These are phyloP conservation scores for Magallana gigas DNA, from an alignment of 1,140 invertebrate species.

Conservation along the genomic window DNA sequence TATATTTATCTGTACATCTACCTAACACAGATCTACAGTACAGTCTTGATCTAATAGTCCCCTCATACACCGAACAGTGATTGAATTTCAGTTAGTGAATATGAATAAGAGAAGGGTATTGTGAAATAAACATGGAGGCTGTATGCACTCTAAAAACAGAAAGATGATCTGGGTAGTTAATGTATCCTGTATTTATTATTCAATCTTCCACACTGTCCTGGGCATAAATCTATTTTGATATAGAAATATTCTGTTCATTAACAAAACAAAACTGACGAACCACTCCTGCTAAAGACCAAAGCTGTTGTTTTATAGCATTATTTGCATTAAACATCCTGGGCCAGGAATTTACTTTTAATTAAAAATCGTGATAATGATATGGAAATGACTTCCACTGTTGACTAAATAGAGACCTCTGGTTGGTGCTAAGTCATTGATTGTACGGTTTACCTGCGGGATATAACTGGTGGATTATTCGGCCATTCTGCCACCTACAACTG, in stretches of 20 bases:
- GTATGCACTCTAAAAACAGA: not conserved
- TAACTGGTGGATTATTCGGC: slow-evolving; percentile 5
- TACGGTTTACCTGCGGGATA: not conserved
- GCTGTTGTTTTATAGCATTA: slow-evolving; percentile 11
- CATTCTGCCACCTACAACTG: slow-evolving; percentile 23
- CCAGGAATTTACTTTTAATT: slow-evolving; percentile 36
- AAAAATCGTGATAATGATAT: slow-evolving; percentile 41
- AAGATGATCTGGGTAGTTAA: not conserved
- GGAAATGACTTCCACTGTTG: slow-evolving; percentile 33
- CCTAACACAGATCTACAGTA: too few relatives aligned
- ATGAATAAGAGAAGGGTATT: not conserved
- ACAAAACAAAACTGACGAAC: slow-evolving; percentile 1
- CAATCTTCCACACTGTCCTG: not conserved
- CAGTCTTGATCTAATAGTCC: too few relatives aligned
- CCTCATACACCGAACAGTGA: too few relatives aligned
- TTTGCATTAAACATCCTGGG: not conserved
- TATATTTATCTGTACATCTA: too few relatives aligned
- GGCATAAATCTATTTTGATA: slow-evolving; percentile 22
- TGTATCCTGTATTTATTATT: not conserved
- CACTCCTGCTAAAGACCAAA: not conserved
- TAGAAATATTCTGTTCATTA: slow-evolving; percentile 14
- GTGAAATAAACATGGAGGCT: not conserved
- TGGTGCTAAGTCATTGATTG: slow-evolving; percentile 5
- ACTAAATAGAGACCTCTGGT: slow-evolving; percentile 32
- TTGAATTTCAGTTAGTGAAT: too few relatives aligned